Percentiles rank a stretch among this genome's conserved stretches.
Evolutionary conservation across 2,888 invertebrate species (phyloP).

Genomic region (Germaria angustata): DNA sequence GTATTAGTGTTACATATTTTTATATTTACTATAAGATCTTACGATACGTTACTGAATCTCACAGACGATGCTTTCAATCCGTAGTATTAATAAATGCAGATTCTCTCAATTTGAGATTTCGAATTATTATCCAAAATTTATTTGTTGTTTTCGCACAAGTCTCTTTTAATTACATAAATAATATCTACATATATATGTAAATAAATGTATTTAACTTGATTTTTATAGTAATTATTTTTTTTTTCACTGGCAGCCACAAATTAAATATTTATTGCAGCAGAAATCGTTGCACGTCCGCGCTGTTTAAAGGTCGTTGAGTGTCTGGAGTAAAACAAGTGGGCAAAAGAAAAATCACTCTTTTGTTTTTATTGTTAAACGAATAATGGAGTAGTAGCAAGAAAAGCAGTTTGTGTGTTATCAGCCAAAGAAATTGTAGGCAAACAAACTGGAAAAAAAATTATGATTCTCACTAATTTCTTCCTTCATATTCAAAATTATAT

Average conservation of each 20-base stretch:
- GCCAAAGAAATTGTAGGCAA: conserved; percentile 27
- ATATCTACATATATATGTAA: too few species aligned
- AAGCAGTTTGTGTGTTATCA: conserved; percentile 51
- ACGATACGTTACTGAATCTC: too few species aligned
- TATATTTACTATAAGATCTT: too few species aligned
- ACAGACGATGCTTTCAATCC: too few species aligned
- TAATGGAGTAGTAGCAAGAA: conserved; percentile 56
- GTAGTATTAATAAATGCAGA: neutral
- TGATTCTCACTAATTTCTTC: conserved; percentile 23
- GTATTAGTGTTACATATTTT: too few species aligned
- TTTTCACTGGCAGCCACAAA: conserved; percentile 23
- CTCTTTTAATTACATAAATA: conserved; percentile 12
- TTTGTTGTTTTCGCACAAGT: neutral
- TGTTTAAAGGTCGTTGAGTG: conserved; percentile 47
- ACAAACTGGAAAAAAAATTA: conserved; percentile 21
- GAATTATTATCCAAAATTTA: neutral
- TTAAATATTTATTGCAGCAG: conserved; percentile 1
- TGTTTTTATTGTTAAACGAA: conserved; percentile 7
- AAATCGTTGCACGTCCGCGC: conserved; percentile 58
- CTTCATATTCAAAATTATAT: neutral
- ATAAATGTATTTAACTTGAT: neutral
- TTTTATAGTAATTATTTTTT: neutral
- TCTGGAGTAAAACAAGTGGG: conserved; percentile 42
- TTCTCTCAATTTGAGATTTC: neutral
- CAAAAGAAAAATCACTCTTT: conserved; percentile 35